These are phyloP conservation scores for pig (Sus scrofa) DNA, from an alignment of 2,113 vertebrate species.

Conservation along the genomic window DNA sequence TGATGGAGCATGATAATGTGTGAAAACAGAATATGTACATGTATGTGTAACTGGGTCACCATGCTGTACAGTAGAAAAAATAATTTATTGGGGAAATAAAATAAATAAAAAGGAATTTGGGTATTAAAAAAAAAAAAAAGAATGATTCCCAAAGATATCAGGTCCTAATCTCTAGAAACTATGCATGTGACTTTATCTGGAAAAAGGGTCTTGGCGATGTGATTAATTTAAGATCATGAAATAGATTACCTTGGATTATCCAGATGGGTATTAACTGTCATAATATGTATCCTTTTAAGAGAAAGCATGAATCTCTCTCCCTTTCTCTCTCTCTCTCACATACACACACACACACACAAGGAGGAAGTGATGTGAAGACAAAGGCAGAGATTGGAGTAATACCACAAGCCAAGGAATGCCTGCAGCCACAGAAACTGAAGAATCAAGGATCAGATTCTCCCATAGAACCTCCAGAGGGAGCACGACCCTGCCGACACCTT, in stretches of 20 bases:
- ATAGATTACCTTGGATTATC: not conserved
- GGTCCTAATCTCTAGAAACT: not conserved
- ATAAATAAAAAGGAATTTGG: too few relatives aligned
- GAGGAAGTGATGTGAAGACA: not conserved
- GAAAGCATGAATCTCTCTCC: not conserved
- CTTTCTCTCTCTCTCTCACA: not conserved
- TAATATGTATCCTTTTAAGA: not conserved
- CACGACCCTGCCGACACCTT: not conserved
- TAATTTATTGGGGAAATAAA: too few relatives aligned
- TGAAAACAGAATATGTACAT: too few relatives aligned
- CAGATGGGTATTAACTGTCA: not conserved
- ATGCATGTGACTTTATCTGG: not conserved
- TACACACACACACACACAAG: too few relatives aligned
- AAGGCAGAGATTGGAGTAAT: not conserved
- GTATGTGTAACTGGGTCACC: too few relatives aligned
- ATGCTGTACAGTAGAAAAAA: too few relatives aligned
- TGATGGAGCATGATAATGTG: too few relatives aligned
- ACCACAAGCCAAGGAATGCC: not conserved
- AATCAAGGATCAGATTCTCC: not conserved
- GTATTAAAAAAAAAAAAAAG: too few relatives aligned
- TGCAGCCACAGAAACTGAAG: not conserved
- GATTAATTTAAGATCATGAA: not conserved
- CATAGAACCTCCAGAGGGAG: not conserved
- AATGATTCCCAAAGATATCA: not conserved
- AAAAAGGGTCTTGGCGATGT: not conserved